Evolutionary conservation across 2,888 invertebrate genomes (phyloP), one percentile per base, ranked within the genome.

Genomic region (Biston stratarius): DNA sequence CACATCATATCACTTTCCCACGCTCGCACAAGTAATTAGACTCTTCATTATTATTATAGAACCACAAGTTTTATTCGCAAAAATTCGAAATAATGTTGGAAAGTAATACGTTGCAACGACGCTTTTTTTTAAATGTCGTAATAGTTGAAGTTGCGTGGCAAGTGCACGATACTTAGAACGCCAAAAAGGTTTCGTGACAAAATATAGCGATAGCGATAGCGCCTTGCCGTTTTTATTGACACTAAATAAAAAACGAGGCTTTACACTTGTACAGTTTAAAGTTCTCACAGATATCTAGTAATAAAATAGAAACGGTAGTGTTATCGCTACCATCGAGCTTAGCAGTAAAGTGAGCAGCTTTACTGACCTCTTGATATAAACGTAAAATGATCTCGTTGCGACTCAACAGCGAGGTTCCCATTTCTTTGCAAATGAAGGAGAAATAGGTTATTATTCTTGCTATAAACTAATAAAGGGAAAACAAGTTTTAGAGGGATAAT

Each of bases 351-450:
- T 60, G 59, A 55, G 59, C 58, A 34, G 51, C 51, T 51, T 51
- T 51, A 51, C 59, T 34, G 48, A 44, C 60, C 40, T 48, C 48
- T 60, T 60, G 58, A 64, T 55, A 60, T 60, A 64, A 64, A 65
- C 49, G 55, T 61, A 51, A 56, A 65, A 65, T 42, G 42, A 65
- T 65, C 65, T 49, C 44, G 55, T 65, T 65, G 55, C 53, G 42
- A 36, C 49, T 48, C 42, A 15, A 53, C 48, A 47, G 6, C 36
- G 24, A 14, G 55, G 40, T 34, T 48, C 60, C 53, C 49, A 61
- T 65, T 65, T 60, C 65, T 48, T 65, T 65, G 60, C 65, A 65
- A 65, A 65, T 65, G 60, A 65, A 56, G 49, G 6, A 36, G 34
- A 56, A 48, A 60, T 60, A 49, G 55, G 38, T 38, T 1, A 9